Conservation (phyloP, 2,888 invertebrate species). For the Dione juno region DNA sequence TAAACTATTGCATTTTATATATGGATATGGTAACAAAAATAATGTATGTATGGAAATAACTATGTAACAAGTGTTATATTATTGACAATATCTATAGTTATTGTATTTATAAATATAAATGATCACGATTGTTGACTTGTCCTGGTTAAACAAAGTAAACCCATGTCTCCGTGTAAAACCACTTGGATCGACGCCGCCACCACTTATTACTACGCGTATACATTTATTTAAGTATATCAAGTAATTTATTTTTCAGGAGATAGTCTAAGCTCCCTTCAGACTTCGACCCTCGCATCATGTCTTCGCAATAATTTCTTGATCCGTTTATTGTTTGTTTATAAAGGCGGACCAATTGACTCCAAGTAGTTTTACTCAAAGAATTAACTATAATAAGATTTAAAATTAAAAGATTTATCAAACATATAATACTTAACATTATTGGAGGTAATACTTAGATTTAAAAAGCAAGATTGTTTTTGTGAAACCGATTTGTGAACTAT, state of each 20-base stretch:
- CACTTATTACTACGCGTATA: conserved; percentile 51
- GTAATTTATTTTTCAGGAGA: conserved; percentile 11
- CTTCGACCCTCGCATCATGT: background rate
- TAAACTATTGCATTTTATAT: conserved; percentile 81
- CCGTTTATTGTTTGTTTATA: background rate
- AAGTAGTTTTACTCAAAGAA: conserved; percentile 43
- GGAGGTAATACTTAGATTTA: conserved; percentile 80
- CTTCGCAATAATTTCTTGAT: conserved; percentile 1
- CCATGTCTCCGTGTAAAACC: conserved; percentile 40
- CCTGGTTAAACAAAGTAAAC: conserved; percentile 50
- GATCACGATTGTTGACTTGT: conserved; percentile 56
- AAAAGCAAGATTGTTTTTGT: conserved; percentile 69
- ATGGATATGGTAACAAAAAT: conserved; percentile 82
- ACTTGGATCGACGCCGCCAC: conserved; percentile 33
- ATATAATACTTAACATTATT: conserved; percentile 80
- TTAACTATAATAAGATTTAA: conserved; percentile 48
- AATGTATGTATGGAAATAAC: conserved; percentile 78
- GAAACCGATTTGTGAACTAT: conserved; percentile 72
- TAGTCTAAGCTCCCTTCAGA: background rate
- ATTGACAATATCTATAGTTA: conserved; percentile 73
- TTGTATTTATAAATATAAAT: conserved; percentile 59
- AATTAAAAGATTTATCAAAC: conserved; percentile 73
- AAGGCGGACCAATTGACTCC: conserved; percentile 16
- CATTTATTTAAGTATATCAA: conserved; percentile 40
- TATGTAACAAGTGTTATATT: conserved; percentile 80